Percentiles rank a stretch among this genome's conserved stretches.
These are phyloP conservation scores for Bujurquina vittata DNA, from an alignment of 2,113 vertebrate species.

Conservation along the genomic window DNA sequence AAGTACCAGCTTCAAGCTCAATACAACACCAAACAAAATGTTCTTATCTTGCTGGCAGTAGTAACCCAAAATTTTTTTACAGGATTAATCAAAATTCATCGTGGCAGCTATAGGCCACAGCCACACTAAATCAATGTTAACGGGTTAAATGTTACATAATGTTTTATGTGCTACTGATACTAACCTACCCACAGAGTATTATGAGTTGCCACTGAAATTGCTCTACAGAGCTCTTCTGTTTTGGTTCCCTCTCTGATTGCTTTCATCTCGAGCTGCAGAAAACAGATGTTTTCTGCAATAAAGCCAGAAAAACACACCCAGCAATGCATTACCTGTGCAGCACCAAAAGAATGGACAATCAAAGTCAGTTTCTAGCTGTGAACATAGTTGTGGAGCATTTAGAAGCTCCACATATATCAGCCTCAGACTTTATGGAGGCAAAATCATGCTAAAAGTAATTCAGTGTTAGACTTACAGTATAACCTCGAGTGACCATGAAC, in stretches of 20 bases:
- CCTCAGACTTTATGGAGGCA: not conserved
- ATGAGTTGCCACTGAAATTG: not conserved
- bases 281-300: not conserved
- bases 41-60: not conserved
- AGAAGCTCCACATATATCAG: not conserved
- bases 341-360: not conserved
- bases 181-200: not conserved
- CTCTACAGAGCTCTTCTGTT: not conserved
- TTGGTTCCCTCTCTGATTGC: not conserved
- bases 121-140: not conserved
- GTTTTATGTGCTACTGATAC: not conserved
- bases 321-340: not conserved
- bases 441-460: not conserved
- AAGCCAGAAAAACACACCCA: not conserved
- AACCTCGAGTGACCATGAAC: not conserved
- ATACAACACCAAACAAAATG: conserved; percentile 1
- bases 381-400: not conserved
- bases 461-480: not conserved
- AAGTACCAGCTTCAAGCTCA: conserved; percentile 3
- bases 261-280: not conserved
- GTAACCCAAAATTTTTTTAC: not conserved
- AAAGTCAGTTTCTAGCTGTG: not conserved
- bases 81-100: not conserved
- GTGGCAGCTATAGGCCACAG: too few relatives aligned
- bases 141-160: not conserved